Percentiles rank a stretch among this genome's conserved stretches.
Conservation (phyloP, 2,797 vertebrate species). For the Petrocephalus sullivani region DNA sequence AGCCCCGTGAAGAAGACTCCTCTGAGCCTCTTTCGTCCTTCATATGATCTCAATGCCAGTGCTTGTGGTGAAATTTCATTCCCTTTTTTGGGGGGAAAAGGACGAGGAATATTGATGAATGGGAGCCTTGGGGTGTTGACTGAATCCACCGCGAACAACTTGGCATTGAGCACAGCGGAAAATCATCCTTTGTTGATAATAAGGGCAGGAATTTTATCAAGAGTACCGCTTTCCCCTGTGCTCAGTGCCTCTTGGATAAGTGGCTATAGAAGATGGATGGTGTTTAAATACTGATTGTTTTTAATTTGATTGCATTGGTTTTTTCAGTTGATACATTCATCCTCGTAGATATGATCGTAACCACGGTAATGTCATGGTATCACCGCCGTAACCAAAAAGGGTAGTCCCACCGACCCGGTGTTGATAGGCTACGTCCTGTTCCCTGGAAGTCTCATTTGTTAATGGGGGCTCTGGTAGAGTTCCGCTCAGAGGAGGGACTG, state of each 20-base stretch:
- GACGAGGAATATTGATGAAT: neutral
- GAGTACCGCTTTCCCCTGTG: neutral
- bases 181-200: neutral
- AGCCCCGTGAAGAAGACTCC: slow-evolving; percentile 26
- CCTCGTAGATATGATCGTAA: neutral
- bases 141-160: neutral
- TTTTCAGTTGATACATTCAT: neutral
- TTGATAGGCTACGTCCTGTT: slow-evolving; percentile 33
- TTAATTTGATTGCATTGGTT: neutral
- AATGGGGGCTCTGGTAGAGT: slow-evolving; percentile 29
- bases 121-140: neutral
- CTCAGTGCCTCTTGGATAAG: neutral
- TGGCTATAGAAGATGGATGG: neutral
- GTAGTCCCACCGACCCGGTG: slow-evolving; percentile 32
- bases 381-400: neutral
- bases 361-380: neutral
- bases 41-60: slow-evolving; percentile 35
- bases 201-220: neutral
- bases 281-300: neutral
- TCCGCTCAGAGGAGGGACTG: neutral
- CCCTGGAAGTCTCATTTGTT: slow-evolving; percentile 22
- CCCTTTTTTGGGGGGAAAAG: neutral
- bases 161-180: neutral
- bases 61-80: neutral
- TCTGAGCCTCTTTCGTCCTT: slow-evolving; percentile 30